A percentile compares a stretch with the other conserved stretches of the same genome.
These are phyloP conservation scores for Columba janthina DNA, from an alignment of 2,113 vertebrate genomes.

Conservation along the genomic window DNA sequence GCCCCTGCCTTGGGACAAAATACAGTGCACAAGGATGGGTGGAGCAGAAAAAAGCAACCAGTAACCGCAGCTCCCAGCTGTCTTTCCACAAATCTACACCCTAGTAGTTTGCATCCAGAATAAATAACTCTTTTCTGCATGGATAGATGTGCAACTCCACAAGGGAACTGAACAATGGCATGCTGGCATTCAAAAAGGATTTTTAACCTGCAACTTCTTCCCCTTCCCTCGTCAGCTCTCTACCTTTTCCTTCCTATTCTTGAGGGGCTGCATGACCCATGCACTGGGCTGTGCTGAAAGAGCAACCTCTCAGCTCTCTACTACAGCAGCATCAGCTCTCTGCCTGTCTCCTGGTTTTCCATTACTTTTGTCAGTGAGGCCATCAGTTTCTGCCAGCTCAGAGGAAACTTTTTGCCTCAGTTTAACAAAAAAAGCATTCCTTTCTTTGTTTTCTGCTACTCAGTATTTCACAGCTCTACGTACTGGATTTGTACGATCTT, in stretches of 20 bases:
- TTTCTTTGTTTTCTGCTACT: background rate
- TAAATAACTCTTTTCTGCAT: background rate
- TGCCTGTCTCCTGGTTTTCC: background rate
- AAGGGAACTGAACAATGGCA: background rate
- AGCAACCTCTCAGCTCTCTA: background rate
- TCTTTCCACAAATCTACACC: background rate
- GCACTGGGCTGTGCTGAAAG: background rate
- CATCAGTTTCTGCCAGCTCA: background rate
- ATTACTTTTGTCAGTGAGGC: background rate
- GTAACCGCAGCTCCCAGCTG: background rate
- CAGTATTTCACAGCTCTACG: background rate
- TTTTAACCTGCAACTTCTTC: background rate
- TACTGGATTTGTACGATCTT: background rate
- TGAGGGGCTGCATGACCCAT: background rate
- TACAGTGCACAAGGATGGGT: background rate
- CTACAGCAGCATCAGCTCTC: background rate
- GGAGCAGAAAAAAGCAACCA: background rate
- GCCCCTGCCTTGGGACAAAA: background rate
- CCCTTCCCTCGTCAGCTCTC: background rate
- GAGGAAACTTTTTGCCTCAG: background rate
- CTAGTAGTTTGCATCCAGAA: background rate
- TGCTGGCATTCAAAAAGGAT: background rate
- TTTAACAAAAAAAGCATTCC: background rate
- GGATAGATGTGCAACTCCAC: fast-evolving
- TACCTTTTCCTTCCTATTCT: background rate